These are phyloP conservation scores for Thamnophis elegans DNA, from an alignment of 2,797 vertebrate species.

Conservation along the genomic window DNA sequence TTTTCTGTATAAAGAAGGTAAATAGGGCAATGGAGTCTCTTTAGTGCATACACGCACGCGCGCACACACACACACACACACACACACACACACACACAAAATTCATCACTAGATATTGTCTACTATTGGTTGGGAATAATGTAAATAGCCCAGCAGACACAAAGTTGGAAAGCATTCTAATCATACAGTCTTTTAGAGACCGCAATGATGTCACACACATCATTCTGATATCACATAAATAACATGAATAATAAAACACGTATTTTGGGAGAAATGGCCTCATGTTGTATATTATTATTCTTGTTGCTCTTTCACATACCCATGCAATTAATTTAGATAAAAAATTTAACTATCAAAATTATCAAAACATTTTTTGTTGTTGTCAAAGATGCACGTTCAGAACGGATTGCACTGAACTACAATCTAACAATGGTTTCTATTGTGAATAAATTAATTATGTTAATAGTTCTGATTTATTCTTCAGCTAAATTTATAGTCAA, in stretches of 20 bases:
- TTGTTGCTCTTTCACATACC: background rate
- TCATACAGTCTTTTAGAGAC: background rate
- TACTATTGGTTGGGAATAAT: too few relatives aligned
- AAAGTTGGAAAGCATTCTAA: background rate
- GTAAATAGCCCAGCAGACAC: background rate
- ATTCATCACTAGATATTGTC: too few relatives aligned
- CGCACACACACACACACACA: too few relatives aligned
- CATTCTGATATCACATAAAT: background rate
- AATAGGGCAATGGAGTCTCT: background rate
- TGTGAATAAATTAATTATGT: background rate
- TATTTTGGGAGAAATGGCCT: background rate
- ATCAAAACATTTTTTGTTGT: background rate
- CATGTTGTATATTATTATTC: background rate
- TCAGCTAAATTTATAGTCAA: background rate
- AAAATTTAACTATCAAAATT: background rate
- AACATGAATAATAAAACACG: background rate
- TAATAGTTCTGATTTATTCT: background rate
- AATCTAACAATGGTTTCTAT: background rate
- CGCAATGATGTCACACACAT: background rate
- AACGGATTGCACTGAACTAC: background rate
- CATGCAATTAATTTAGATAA: background rate
- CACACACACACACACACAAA: too few relatives aligned
- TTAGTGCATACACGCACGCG: too few relatives aligned
- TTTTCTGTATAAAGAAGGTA: slow-evolving; percentile 4
- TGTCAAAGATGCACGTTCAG: background rate